Evolutionary conservation across 2,113 vertebrate species (phyloP).

Genomic region (Porphyrio hochstetteri): DNA sequence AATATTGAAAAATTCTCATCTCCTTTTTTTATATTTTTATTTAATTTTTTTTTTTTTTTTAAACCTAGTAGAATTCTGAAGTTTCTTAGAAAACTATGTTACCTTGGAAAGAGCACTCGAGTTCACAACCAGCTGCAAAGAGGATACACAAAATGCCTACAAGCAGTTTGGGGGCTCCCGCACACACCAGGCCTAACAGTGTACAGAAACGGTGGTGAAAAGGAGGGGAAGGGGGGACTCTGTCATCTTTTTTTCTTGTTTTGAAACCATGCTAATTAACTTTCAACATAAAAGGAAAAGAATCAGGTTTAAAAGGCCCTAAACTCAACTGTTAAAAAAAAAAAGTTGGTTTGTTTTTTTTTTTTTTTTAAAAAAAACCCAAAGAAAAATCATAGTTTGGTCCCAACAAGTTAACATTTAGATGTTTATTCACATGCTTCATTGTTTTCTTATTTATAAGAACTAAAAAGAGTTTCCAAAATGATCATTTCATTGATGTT

Average conservation of each 20-base stretch:
- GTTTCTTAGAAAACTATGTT: slow-evolving; percentile 78
- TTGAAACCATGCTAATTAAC: slow-evolving; percentile 53
- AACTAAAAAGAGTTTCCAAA: slow-evolving; percentile 74
- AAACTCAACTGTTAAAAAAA: slow-evolving; percentile 71
- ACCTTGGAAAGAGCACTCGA: slow-evolving; percentile 70
- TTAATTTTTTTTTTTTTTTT: slow-evolving; percentile 64
- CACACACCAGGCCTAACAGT: slow-evolving; percentile 54
- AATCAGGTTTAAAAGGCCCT: slow-evolving; percentile 64
- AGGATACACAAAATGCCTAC: slow-evolving; percentile 61
- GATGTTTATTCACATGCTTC: slow-evolving; percentile 82
- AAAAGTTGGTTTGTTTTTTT: background rate
- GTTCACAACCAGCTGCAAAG: slow-evolving; percentile 65
- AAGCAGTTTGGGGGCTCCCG: slow-evolving; percentile 57
- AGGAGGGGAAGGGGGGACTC: background rate
- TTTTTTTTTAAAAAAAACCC: background rate
- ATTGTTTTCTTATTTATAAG: slow-evolving; percentile 64
- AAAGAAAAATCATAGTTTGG: slow-evolving; percentile 73
- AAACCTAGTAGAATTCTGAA: slow-evolving; percentile 73
- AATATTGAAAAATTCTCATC: slow-evolving; percentile 80
- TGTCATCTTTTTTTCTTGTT: background rate
- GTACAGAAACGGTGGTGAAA: slow-evolving; percentile 7
- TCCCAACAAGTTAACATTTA: slow-evolving; percentile 77
- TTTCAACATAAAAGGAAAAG: slow-evolving; percentile 65
- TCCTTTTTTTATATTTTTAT: slow-evolving; percentile 73
- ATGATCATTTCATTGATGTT: slow-evolving; percentile 60